phyloP scores from a whole-genome alignment of 2,888 invertebrate genomes.

The Bugula neritina region DNA sequence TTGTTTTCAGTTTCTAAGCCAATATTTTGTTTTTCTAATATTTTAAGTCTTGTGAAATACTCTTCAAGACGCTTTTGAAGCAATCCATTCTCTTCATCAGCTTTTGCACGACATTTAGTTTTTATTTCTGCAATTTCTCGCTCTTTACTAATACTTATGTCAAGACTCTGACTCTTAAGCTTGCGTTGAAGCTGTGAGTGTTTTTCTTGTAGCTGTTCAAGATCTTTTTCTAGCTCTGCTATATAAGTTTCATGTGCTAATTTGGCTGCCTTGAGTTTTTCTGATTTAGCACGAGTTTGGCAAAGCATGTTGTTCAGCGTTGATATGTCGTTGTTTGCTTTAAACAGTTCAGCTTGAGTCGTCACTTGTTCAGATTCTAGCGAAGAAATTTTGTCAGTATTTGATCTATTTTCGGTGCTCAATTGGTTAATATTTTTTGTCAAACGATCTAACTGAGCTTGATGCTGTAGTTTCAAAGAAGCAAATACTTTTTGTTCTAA shows the following conservation, averaged over 20 bases:
- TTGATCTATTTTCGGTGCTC: no score
- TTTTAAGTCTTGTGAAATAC: neutral
- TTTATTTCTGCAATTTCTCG: neutral
- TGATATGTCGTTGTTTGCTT: no score
- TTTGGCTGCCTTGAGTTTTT: neutral
- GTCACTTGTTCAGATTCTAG: no score
- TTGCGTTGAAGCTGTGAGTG: neutral
- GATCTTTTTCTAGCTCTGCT: neutral
- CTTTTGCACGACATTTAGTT: neutral
- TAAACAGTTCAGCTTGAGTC: no score
- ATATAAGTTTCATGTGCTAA: neutral
- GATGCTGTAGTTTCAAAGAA: no score
- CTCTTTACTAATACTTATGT: neutral
- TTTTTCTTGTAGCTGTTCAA: neutral
- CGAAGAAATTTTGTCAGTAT: no score
- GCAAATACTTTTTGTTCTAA: no score
- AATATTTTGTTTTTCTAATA: neutral
- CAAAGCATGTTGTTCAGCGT: no score
- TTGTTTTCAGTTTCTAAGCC: neutral
- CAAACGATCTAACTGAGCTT: no score
- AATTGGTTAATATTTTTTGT: no score
- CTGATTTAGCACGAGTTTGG: neutral
- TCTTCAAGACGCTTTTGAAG: neutral
- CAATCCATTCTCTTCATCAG: neutral
- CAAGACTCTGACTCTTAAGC: neutral